These are phyloP conservation scores for Zelostemma sp. DNA, from an alignment of 1,140 invertebrate genomes.

Conservation along the genomic window DNA sequence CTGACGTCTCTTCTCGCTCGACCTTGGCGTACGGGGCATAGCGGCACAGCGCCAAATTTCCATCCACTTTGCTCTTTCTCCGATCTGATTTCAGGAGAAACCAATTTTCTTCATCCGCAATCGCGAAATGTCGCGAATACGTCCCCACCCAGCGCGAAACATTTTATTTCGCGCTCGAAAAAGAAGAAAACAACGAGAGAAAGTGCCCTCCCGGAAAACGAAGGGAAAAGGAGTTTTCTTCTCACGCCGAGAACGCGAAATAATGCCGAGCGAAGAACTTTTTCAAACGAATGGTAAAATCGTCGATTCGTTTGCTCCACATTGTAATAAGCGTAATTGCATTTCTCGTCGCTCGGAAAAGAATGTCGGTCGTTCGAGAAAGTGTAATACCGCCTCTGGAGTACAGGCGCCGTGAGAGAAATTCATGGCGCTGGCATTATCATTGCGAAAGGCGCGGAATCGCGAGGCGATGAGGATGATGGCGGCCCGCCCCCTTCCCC, in stretches of 20 bases:
- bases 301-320: constrained; percentile 22
- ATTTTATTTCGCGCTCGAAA: too few species aligned
- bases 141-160: too few species aligned
- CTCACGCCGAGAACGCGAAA: too few species aligned
- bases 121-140: too few species aligned
- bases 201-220: too few species aligned
- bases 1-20: constrained; percentile 58
- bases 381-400: constrained; percentile 41
- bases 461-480: constrained; percentile 12
- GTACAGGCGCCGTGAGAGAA: constrained; percentile 38
- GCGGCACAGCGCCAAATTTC: constrained; percentile 55
- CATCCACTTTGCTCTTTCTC: constrained; percentile 25
- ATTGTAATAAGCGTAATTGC: constrained; percentile 43
- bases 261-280: constrained; percentile 3
- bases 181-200: too few species aligned
- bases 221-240: too few species aligned
- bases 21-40: constrained; percentile 60
- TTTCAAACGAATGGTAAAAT: constrained; percentile 23
- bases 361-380: constrained; percentile 49
- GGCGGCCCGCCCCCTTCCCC: not conserved
- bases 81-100: too few species aligned
- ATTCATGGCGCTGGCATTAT: constrained; percentile 31
- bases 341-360: constrained; percentile 44
- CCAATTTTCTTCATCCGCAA: too few species aligned
- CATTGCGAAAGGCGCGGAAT: constrained; percentile 27